A percentile compares a stretch with the other conserved stretches of the same genome.
Evolutionary conservation across 2,797 vertebrate genomes (phyloP).

Genomic region (Buceros bicornis): DNA sequence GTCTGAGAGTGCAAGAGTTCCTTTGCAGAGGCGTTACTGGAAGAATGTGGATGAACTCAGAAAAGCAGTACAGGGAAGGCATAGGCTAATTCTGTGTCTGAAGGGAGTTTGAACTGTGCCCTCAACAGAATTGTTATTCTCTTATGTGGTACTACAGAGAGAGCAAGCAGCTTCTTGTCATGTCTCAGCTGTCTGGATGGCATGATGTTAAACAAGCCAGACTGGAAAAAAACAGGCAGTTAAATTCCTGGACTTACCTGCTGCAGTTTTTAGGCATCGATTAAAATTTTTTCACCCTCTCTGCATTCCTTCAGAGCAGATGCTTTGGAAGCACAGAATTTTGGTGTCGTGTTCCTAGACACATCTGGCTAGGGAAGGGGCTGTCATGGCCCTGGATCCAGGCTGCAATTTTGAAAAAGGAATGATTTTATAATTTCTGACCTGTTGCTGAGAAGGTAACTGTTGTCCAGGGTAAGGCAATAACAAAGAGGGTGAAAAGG

Average conservation of each 20-base stretch:
- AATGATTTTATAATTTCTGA: background rate
- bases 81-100: background rate
- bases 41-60: background rate
- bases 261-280: background rate
- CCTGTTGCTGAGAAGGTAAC: background rate
- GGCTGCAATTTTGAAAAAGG: background rate
- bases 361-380: background rate
- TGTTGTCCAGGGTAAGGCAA: background rate
- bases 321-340: background rate
- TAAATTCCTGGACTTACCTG: background rate
- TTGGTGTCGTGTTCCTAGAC: background rate
- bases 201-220: background rate
- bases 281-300: background rate
- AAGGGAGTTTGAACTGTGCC: background rate
- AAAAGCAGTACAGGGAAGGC: background rate
- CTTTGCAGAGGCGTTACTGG: background rate
- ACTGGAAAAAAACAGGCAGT: background rate
- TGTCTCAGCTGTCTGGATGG: background rate
- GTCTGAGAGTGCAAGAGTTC: background rate
- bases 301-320: conserved; percentile 9
- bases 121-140: background rate
- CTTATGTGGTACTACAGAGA: background rate
- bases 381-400: background rate
- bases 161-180: fast-evolving
- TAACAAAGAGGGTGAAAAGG: background rate